These are phyloP conservation scores for Zelostemma sp. DNA, from an alignment of 1,140 invertebrate species.

Conservation along the genomic window DNA sequence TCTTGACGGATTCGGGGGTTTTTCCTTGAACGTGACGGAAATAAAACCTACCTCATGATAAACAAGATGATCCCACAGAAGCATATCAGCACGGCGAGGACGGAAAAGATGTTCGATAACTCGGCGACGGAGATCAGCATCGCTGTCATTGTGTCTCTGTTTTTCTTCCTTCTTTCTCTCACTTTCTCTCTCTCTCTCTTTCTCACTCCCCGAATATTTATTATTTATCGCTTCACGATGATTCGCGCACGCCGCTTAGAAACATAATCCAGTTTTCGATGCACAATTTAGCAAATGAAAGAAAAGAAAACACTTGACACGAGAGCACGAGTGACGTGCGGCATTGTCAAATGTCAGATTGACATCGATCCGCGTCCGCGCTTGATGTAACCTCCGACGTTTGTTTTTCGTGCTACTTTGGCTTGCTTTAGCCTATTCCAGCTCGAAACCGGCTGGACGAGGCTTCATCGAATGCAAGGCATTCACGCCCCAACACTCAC, in stretches of 20 bases:
- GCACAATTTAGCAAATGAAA: too few species aligned
- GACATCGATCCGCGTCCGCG: conserved; percentile 22
- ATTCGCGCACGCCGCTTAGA: not conserved
- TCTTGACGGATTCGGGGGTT: not conserved
- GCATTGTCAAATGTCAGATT: conserved; percentile 26
- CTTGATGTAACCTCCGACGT: not conserved
- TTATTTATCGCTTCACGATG: not conserved
- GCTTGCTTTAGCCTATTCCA: not conserved
- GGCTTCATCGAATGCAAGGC: conserved; percentile 5
- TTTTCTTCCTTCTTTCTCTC: conserved; percentile 6
- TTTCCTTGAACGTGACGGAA: not conserved
- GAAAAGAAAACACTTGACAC: not conserved
- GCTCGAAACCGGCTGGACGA: conserved; percentile 19
- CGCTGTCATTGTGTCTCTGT: conserved; percentile 67
- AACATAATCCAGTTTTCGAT: too few species aligned
- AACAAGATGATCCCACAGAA: conserved; percentile 75
- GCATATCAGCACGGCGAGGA: conserved; percentile 76
- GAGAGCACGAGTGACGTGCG: conserved; percentile 20
- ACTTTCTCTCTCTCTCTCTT: not conserved
- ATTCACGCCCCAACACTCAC: conserved; percentile 4
- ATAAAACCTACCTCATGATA: conserved; percentile 71
- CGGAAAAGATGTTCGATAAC: conserved; percentile 79
- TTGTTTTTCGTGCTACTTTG: not conserved
- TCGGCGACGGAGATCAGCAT: conserved; percentile 77
- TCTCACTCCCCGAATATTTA: not conserved